Evolutionary conservation across 2,888 invertebrate genomes (phyloP).

Genomic region (Pseudoips prasinana): DNA sequence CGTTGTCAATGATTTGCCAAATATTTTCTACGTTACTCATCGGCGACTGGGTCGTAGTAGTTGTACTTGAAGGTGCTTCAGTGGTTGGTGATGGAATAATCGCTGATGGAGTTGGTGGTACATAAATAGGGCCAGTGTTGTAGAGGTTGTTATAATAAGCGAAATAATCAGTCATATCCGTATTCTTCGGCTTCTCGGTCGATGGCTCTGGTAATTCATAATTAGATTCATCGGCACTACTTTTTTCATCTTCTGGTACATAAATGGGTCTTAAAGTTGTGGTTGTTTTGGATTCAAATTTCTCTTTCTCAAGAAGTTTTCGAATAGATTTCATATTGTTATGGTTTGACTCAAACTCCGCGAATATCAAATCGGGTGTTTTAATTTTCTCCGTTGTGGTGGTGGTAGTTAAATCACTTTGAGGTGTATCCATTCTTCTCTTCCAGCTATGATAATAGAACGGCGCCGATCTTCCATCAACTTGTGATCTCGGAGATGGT

Average conservation of each 20-base stretch:
- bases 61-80: conserved; percentile 44
- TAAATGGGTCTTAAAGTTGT: conserved; percentile 53
- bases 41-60: conserved; percentile 32
- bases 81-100: conserved; percentile 40
- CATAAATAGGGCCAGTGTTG: conserved; percentile 47
- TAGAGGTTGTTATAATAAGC: conserved; percentile 58
- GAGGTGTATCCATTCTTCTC: conserved; percentile 61
- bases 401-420: conserved; percentile 41
- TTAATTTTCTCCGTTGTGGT: conserved; percentile 45
- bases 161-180: conserved; percentile 56
- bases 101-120: conserved; percentile 40
- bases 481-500: conserved; percentile 52
- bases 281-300: conserved; percentile 35
- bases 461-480: conserved; percentile 58
- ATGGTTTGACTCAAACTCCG: conserved; percentile 67
- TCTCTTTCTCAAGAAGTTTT: conserved; percentile 65
- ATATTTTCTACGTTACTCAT: conserved; percentile 62
- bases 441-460: conserved; percentile 75
- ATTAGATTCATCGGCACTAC: conserved; percentile 33
- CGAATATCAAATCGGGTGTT: conserved; percentile 73
- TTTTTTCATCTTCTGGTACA: conserved; percentile 52
- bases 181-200: conserved; percentile 26
- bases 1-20: conserved; percentile 73
- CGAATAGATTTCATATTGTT: conserved; percentile 63
- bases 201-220: conserved; percentile 38